Base-by-base conservation (phyloP, 2,113 vertebrate genomes). In the Scortum barcoo region DNA sequence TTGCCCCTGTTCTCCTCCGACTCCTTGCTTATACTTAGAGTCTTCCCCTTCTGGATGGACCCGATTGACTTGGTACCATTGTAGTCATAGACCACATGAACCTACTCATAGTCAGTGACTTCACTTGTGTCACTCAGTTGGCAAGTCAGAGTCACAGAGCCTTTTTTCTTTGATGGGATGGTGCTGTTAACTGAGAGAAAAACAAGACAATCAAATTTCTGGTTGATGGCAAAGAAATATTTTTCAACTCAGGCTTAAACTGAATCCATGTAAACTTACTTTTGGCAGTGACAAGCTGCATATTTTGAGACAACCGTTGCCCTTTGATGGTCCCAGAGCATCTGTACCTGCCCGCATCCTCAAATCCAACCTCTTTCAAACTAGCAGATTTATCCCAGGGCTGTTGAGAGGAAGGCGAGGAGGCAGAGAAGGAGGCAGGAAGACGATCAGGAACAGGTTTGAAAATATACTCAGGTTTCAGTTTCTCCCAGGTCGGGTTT, bases 271-370 rank as follows among this genome's bases (percentile, higher is more conserved):
- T 1, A 17, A 44, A 20, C 88, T 88, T 53, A 96, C 95, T 87
- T 89, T 86, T 91, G 44, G 94, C 87, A 9, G 91, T 83, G 0
- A 96, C 87, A 0, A 96, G 93, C 83, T 89, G 67, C 80, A 95
- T 72, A 1, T 20, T 69, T 38, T 93, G 87, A 51, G 74, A 65
- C 44, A 95, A 36, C 13, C 3, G 67, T 14, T 51, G 74, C 28
- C 72, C 66, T 10, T 46, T 5, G 0, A 89, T 16, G 0, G 22
- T 50, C 22, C 85, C 95, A 0, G 88, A 87, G 85, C 95, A 96
- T 61, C n/a, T 78, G 86, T 95, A 96, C 11, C 2, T 76, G 12
- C 95, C 95, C 22, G 65, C 82, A 22, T 95, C 92, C 68, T 74
- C 86, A 0, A 77, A 50, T 22, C 44, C 50, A 33, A 95, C 94